Evolutionary conservation across 2,888 invertebrate species (phyloP).

Genomic region (Apotomis turbidana): DNA sequence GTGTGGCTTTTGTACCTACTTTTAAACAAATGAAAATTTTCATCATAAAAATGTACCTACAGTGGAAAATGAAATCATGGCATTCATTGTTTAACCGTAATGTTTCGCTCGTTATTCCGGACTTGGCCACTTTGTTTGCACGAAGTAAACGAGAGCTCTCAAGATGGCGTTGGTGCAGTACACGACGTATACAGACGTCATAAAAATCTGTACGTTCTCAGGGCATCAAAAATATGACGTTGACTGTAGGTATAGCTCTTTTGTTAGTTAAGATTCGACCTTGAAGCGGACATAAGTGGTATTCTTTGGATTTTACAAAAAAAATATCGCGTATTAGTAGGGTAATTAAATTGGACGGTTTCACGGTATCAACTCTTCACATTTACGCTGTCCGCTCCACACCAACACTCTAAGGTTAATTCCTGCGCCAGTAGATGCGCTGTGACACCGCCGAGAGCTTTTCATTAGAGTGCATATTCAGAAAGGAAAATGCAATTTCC

Average conservation of each 20-base stretch:
- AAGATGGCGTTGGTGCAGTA: conserved; percentile 27
- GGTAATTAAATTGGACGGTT: not conserved
- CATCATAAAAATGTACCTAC: conserved; percentile 19
- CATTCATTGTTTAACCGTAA: conserved; percentile 18
- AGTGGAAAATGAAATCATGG: conserved; percentile 9
- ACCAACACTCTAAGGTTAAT: conserved; percentile 54
- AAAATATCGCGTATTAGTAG: no score
- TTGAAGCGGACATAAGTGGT: no score
- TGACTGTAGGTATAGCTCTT: no score
- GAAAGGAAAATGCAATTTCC: conserved; percentile 70
- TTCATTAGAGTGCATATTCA: conserved; percentile 70
- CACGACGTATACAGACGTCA: not conserved
- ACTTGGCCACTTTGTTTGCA: conserved; percentile 22
- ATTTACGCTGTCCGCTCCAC: conserved; percentile 15
- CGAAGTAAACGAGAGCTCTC: conserved; percentile 28
- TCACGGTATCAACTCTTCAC: not conserved
- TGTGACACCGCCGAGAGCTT: conserved; percentile 66
- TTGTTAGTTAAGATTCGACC: no score
- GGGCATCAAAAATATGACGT: no score
- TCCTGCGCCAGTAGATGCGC: conserved; percentile 62
- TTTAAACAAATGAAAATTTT: conserved; percentile 16
- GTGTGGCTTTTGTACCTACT: conserved; percentile 1
- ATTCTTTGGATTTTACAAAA: no score
- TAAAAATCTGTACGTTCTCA: no score
- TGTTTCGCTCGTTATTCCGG: conserved; percentile 22